Conservation (phyloP, 2,888 invertebrate species). For the Trissolcus japonicus region DNA sequence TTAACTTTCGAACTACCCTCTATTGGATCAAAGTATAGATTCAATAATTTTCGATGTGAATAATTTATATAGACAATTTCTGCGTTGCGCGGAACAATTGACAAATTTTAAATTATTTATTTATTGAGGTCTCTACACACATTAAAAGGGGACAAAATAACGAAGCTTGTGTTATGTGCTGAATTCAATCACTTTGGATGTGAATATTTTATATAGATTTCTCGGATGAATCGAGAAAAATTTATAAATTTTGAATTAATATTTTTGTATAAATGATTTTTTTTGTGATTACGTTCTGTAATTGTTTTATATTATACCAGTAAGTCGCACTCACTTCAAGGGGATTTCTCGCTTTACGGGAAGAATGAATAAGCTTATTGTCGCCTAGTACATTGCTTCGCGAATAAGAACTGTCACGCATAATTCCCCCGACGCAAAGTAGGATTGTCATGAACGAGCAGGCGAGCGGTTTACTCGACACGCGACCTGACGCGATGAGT, state of each 20-base stretch:
- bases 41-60: background rate
- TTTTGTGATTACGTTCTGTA: no score
- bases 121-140: no score
- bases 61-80: background rate
- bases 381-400: conserved; percentile 33
- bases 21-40: conserved; percentile 4
- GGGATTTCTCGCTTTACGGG: conserved; percentile 21
- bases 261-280: no score
- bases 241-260: background rate
- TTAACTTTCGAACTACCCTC: conserved; percentile 5
- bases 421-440: conserved; percentile 31
- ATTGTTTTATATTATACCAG: no score
- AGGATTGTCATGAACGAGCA: conserved; percentile 32
- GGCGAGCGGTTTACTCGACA: conserved; percentile 46
- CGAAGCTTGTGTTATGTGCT: no score
- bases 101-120: no score
- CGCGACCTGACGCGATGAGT: conserved; percentile 44
- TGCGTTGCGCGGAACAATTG: no score
- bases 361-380: conserved; percentile 40
- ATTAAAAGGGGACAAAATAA: no score
- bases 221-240: no score
- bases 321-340: background rate
- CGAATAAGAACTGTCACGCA: conserved; percentile 40
- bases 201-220: no score
- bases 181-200: no score